phyloP scores from a whole-genome alignment of 2,797 vertebrate genomes.

The Coccyzus lansbergi region DNA sequence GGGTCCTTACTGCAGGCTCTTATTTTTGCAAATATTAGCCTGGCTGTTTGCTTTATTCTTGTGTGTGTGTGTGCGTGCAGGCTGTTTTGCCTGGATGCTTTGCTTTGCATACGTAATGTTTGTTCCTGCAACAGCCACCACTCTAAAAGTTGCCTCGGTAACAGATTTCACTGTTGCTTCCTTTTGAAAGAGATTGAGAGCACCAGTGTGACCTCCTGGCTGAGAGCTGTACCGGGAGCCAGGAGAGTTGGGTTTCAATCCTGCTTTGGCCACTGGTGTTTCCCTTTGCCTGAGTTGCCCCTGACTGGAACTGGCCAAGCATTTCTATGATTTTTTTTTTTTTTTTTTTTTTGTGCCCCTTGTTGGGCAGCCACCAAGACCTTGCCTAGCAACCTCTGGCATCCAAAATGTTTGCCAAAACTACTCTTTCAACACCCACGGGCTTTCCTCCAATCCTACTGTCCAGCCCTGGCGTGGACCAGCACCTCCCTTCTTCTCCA shows the following conservation, averaged over 20 bases:
- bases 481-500: background rate
- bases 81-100: background rate
- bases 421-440: background rate
- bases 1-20: background rate
- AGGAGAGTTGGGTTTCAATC: background rate
- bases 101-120: background rate
- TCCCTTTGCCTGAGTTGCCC: background rate
- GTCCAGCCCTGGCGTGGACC: accelerated
- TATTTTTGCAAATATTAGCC: background rate
- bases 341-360: background rate
- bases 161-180: background rate
- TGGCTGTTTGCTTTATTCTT: background rate
- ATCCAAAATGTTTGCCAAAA: background rate
- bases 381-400: background rate
- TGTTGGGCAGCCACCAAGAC: background rate
- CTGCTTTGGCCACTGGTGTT: background rate
- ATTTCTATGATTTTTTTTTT: background rate
- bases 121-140: background rate
- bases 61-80: no score
- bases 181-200: background rate
- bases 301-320: background rate
- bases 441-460: background rate
- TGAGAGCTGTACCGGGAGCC: background rate
- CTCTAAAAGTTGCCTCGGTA: background rate
- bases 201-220: background rate